Conservation (phyloP, 2,797 vertebrate genomes). For the Bradypus variegatus region DNA sequence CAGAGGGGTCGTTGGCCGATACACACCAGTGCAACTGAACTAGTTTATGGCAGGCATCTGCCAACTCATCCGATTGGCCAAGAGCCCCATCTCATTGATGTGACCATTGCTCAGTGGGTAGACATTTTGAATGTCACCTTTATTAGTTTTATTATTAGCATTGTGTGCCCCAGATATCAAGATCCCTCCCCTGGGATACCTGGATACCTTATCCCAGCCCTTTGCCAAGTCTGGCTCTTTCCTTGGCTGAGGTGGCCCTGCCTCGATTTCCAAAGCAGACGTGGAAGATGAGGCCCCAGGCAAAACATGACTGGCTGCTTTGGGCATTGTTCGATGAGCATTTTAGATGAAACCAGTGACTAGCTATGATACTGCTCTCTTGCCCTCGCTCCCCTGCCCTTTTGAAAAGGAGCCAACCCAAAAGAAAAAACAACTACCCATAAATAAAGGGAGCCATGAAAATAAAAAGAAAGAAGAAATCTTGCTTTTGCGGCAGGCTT, state of each 20-base stretch:
- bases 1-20: background rate
- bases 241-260: background rate
- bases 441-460: constrained; percentile 30
- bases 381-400: background rate
- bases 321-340: background rate
- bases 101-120: background rate
- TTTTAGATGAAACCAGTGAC: background rate
- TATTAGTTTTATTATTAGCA: background rate
- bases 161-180: background rate
- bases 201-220: background rate
- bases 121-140: background rate
- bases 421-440: background rate
- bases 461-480: constrained; percentile 20
- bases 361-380: background rate
- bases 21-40: background rate
- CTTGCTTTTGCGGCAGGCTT: background rate
- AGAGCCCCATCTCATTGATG: background rate
- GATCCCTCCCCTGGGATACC: background rate
- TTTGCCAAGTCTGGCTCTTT: background rate
- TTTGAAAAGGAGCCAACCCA: constrained; percentile 29
- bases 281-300: background rate
- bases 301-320: background rate
- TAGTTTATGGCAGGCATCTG: background rate
- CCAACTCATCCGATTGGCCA: background rate
- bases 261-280: background rate